A percentile compares a stretch with the other conserved stretches of the same genome.
Evolutionary conservation across 2,888 invertebrate species (phyloP).

Genomic region (Nephrotoma guestfalica): DNA sequence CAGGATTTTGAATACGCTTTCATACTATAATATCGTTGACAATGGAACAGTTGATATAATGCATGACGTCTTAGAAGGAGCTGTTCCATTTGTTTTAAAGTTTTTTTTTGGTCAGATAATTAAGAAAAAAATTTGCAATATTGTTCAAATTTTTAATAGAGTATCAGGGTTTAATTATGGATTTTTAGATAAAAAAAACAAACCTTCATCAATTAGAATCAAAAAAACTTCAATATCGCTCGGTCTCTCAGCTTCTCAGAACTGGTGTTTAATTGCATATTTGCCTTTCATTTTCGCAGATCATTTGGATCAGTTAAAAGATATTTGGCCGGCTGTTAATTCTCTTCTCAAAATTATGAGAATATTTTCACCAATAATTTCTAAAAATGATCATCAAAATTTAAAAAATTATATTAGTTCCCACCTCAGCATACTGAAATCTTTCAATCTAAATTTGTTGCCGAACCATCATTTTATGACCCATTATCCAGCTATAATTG

Average conservation of each 20-base stretch:
- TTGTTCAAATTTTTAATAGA: background rate
- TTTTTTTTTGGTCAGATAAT: background rate
- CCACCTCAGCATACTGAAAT: background rate
- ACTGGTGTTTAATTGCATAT: background rate
- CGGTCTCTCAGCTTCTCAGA: constrained; percentile 1
- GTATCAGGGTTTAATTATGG: background rate
- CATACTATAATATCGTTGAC: background rate
- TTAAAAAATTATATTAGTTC: background rate
- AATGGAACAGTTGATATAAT: background rate
- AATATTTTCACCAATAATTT: background rate
- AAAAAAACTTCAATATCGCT: background rate
- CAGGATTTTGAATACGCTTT: background rate
- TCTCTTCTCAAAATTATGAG: background rate
- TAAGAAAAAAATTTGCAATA: background rate
- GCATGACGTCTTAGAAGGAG: background rate
- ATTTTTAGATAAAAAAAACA: background rate
- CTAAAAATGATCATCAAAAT: background rate
- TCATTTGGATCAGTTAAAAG: background rate
- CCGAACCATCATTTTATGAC: constrained; percentile 4
- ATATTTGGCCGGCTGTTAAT: background rate
- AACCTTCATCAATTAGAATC: background rate
- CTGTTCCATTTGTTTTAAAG: constrained; percentile 4
- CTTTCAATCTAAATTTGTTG: background rate
- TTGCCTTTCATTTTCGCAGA: background rate
- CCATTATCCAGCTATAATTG: background rate